These are phyloP conservation scores for Myotis myotis DNA, from an alignment of 2,797 vertebrate species.

Conservation along the genomic window DNA sequence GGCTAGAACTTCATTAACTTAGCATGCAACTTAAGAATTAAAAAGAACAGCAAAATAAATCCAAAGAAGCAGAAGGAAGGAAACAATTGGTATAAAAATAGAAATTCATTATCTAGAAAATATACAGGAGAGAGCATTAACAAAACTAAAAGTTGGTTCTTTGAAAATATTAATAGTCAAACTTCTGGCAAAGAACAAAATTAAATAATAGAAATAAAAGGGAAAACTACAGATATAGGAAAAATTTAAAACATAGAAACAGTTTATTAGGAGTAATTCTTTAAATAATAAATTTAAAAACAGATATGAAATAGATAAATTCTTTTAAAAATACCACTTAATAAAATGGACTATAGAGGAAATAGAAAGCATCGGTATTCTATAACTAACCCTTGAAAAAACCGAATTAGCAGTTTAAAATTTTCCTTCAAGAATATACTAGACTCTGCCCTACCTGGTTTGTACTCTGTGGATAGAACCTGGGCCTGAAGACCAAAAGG, in stretches of 20 bases:
- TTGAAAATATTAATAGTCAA: conserved; percentile 9
- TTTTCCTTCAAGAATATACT: not conserved
- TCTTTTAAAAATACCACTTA: not conserved
- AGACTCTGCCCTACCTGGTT: not conserved
- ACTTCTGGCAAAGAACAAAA: conserved; percentile 15
- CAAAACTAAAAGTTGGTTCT: not conserved
- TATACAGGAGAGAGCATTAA: not conserved
- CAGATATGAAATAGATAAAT: not conserved
- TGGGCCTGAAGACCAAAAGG: too few relatives aligned
- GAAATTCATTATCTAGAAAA: not conserved
- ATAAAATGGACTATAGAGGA: not conserved
- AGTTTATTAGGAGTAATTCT: not conserved
- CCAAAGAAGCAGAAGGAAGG: not conserved
- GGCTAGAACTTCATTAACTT: not conserved
- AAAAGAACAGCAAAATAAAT: not conserved
- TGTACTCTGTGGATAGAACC: too few relatives aligned
- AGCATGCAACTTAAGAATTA: not conserved
- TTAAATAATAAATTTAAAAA: not conserved
- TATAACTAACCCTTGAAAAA: not conserved
- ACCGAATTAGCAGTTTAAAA: not conserved
- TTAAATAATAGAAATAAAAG: not conserved
- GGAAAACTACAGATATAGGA: not conserved
- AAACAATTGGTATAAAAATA: not conserved
- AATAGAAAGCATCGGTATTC: not conserved
- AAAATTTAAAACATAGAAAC: not conserved